These are phyloP conservation scores for Chymomyza caudatula DNA, from an alignment of 2,888 invertebrate genomes.

Conservation along the genomic window DNA sequence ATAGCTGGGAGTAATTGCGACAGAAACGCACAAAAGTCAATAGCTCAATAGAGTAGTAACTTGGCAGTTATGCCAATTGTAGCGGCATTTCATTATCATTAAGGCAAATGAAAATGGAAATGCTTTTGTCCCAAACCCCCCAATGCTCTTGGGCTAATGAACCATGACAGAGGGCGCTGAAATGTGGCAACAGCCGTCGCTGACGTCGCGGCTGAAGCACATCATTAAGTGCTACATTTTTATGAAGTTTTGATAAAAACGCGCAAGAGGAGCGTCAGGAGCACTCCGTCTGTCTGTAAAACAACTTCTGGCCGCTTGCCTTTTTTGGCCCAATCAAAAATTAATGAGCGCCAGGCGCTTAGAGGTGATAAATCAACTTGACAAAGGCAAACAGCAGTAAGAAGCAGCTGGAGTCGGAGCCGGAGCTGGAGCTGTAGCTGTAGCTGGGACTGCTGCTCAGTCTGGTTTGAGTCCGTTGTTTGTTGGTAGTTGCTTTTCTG, in stretches of 20 bases:
- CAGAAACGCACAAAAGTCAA: constrained; percentile 23
- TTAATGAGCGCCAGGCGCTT: constrained; percentile 74
- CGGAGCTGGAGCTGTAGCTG: too few species aligned
- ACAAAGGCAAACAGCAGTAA: constrained; percentile 51
- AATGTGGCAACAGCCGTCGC: constrained; percentile 14
- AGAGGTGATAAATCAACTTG: constrained; percentile 74
- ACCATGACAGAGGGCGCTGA: constrained; percentile 9
- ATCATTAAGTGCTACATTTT: constrained; percentile 59
- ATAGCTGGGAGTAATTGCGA: not conserved
- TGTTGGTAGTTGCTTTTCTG: not conserved
- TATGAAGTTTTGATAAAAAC: constrained; percentile 71
- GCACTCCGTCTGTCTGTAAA: not conserved
- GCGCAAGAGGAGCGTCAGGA: not conserved
- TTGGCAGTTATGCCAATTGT: not conserved
- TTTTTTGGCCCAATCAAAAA: constrained; percentile 73
- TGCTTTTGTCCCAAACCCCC: not conserved
- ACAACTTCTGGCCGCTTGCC: constrained; percentile 50
- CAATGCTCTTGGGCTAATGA: constrained; percentile 5
- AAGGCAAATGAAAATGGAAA: constrained; percentile 23
- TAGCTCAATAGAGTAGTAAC: constrained; percentile 37
- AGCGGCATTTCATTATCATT: not conserved
- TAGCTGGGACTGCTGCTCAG: not conserved
- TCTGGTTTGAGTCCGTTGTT: not conserved
- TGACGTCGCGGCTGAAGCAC: constrained; percentile 15
- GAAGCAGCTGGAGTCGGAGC: too few species aligned